Base-by-base conservation (phyloP, 92 coral and sea anemone genomes). In the Palythoa caribaeorum region DNA sequence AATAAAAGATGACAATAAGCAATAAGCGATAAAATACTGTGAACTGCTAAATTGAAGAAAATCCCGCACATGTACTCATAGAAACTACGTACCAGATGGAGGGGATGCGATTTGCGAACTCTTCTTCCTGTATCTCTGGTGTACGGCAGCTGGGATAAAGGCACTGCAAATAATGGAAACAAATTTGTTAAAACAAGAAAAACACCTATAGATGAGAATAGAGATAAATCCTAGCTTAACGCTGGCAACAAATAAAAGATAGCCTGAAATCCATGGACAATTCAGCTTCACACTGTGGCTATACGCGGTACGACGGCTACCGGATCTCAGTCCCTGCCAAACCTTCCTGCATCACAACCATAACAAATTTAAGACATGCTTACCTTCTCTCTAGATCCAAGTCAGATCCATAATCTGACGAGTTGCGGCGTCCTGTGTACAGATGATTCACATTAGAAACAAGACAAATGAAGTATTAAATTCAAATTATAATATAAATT, bases 371-470 rank as follows among this genome's bases (percentile, higher is more conserved):
- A 70, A 70, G 44, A 69, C 39, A 69, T 69, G 73, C 73, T 69
- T 69, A 69, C 73, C 73, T 69, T 69, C 73, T 35, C 73, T 69
- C 73, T 69, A 69, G 73, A 69, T 69, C 73, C 73, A 21, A 69
- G 21, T 69, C 73, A 69, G 73, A 69, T 69, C 73, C 73, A 69
- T 69, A 69, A 69, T 21, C 73, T 69, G 73, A 69, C 73, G 73
- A 69, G 73, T 69, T 1, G 44, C 44, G 73, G 73, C 73, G 39
- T 69, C 38, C 73, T 69, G 73, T 28, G 73, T 69, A n/a, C 73
- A 69, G 38, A 20, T 69, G 73, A 69, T 69, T 69, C 39, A 69
- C 44, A 69, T 69, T 69, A 69, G 44, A 69, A 69, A 69, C 73
- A 69, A 69, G 73, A 69, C 73, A 69, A 69, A 39, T 39, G 39